Conservation (phyloP, 2,888 invertebrate genomes). For the Nemotelus nigrinus region DNA sequence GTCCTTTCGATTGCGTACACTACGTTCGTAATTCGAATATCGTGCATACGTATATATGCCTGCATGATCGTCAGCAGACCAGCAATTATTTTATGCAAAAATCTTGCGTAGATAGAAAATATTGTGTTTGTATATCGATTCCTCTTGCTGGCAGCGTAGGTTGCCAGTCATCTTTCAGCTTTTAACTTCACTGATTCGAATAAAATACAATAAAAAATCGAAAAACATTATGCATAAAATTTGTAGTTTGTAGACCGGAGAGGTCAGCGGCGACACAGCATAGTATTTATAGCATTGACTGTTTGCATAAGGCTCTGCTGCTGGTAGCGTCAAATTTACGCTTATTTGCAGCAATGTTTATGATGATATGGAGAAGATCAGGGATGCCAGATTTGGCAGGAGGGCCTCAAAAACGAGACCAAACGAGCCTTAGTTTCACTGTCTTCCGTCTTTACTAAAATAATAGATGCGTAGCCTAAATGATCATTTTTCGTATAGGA, state of each 20-base stretch:
- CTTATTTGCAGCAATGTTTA: not conserved
- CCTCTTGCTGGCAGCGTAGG: not conserved
- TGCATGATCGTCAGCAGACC: not conserved
- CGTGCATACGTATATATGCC: not conserved
- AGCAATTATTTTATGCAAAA: constrained; percentile 25
- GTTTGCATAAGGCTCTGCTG: constrained; percentile 30
- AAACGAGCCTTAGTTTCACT: no score
- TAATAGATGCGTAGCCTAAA: no score
- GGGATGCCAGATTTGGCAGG: not conserved
- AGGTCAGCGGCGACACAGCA: constrained; percentile 26
- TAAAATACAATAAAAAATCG: not conserved
- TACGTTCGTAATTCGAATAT: not conserved
- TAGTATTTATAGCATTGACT: constrained; percentile 25
- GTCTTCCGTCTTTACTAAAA: no score
- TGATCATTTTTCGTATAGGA: no score
- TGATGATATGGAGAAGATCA: not conserved
- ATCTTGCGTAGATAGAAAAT: constrained; percentile 9
- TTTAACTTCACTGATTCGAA: not conserved
- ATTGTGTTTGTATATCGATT: not conserved
- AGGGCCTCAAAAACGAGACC: no score
- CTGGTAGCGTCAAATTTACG: not conserved
- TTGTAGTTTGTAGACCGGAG: constrained; percentile 27
- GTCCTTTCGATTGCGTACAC: constrained; percentile 12
- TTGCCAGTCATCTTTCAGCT: constrained; percentile 23
- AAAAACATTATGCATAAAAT: constrained; percentile 27